These are phyloP conservation scores for Nomada fabriciana DNA, from an alignment of 2,888 invertebrate species.

Conservation along the genomic window DNA sequence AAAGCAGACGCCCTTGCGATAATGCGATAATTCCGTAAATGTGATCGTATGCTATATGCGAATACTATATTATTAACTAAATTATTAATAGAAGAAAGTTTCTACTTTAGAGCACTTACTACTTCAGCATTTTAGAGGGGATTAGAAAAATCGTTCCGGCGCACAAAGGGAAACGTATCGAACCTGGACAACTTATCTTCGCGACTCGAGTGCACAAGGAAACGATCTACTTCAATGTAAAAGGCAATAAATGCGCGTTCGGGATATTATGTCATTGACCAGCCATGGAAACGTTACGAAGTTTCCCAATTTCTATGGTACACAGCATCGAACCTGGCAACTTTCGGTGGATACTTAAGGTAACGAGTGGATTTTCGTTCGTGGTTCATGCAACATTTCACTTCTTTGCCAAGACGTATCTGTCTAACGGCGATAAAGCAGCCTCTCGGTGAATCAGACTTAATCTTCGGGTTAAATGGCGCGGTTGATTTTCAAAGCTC, in stretches of 20 bases:
- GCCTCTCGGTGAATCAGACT: slow-evolving; percentile 1
- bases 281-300: neutral
- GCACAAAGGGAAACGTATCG: neutral
- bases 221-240: neutral
- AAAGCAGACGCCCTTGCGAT: neutral
- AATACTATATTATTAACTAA: too few relatives aligned
- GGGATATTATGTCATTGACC: neutral
- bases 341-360: neutral
- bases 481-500: slow-evolving; percentile 21
- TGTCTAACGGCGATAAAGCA: slow-evolving; percentile 2
- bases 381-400: slow-evolving; percentile 11
- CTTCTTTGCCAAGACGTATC: neutral
- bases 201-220: neutral
- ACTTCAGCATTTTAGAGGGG: neutral
- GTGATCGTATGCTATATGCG: too few relatives aligned
- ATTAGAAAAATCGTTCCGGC: slow-evolving; percentile 15
- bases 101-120: neutral
- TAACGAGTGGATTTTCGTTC: slow-evolving; percentile 20
- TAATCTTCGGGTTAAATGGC: slow-evolving; percentile 11
- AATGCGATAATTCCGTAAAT: neutral
- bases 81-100: neutral
- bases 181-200: neutral
- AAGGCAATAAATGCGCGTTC: neutral
- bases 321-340: neutral
- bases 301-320: slow-evolving; percentile 2